phyloP scores from a whole-genome alignment of 2,888 invertebrate genomes.

The Andrena fulva region DNA sequence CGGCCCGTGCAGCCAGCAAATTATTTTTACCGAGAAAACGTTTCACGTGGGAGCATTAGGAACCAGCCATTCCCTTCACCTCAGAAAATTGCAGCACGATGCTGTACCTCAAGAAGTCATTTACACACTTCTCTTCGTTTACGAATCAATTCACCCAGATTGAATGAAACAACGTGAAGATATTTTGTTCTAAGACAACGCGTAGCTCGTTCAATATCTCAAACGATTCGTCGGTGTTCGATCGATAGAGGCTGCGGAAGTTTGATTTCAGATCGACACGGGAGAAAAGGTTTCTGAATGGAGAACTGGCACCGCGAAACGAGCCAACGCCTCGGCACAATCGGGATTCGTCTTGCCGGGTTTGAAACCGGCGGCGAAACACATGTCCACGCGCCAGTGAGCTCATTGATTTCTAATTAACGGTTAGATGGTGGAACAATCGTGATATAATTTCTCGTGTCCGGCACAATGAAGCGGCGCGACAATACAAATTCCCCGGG shows the following conservation, averaged over 20 bases:
- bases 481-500: constrained; percentile 80
- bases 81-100: background rate
- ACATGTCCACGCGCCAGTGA: constrained; percentile 75
- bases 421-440: constrained; percentile 82
- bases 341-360: constrained; percentile 14
- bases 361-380: constrained; percentile 4
- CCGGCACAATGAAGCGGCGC: constrained; percentile 75
- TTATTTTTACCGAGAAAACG: constrained; percentile 40
- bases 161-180: too few relatives aligned
- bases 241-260: background rate
- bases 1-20: constrained; percentile 51
- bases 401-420: constrained; percentile 84
- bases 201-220: background rate
- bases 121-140: background rate
- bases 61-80: background rate
- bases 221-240: background rate
- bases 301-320: background rate
- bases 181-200: background rate
- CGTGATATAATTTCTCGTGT: constrained; percentile 79
- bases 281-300: background rate
- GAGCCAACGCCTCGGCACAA: constrained; percentile 48
- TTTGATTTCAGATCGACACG: background rate
- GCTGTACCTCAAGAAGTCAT: background rate
- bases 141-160: background rate
- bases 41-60: background rate